A percentile compares a stretch with the other conserved stretches of the same genome.
phyloP scores from a whole-genome alignment of 2,797 vertebrate species.

The Eremophila alpestris region DNA sequence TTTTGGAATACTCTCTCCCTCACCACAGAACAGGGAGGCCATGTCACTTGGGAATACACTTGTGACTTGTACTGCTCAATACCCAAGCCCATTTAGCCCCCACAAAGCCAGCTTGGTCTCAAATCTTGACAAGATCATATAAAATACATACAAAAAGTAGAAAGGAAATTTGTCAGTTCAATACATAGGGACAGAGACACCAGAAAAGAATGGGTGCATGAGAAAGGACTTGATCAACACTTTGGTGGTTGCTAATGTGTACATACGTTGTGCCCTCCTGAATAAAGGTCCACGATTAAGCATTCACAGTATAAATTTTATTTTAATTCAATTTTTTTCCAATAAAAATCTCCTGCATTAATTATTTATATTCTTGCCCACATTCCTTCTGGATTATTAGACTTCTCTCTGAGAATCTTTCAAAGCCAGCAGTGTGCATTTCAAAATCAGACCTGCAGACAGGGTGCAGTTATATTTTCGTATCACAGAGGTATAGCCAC shows the following conservation, averaged over 20 bases:
- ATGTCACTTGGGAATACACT: neutral
- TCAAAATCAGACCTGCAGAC: neutral
- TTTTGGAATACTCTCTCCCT: neutral
- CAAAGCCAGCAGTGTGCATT: neutral
- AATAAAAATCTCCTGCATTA: neutral
- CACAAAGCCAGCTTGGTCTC: neutral
- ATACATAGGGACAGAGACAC: neutral
- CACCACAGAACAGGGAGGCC: neutral
- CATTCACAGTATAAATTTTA: neutral
- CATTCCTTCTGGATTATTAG: neutral
- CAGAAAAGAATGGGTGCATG: neutral
- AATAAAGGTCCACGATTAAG: neutral
- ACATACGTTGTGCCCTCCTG: neutral
- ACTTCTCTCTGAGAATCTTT: neutral
- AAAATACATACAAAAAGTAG: neutral
- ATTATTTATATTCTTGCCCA: neutral
- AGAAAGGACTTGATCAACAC: neutral
- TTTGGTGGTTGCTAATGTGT: neutral
- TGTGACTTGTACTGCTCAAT: neutral
- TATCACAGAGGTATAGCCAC: neutral
- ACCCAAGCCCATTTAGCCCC: neutral
- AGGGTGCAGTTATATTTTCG: neutral
- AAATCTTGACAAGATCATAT: neutral
- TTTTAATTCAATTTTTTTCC: neutral
- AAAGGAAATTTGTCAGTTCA: neutral